phyloP scores from a whole-genome alignment of 1,140 invertebrate species.

The Augochlora pura region DNA sequence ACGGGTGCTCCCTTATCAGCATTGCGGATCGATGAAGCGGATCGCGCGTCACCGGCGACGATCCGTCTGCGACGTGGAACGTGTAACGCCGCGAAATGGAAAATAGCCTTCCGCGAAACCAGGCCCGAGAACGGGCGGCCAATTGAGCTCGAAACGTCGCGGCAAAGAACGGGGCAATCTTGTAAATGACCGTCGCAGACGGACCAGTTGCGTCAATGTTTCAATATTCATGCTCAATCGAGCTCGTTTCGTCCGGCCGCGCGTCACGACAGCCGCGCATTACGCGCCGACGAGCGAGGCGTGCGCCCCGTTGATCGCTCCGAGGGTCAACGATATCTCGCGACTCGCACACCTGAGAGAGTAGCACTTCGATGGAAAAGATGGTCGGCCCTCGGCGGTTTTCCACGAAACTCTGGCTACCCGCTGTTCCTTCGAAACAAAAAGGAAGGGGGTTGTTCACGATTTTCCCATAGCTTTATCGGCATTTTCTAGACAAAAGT shows the following conservation, averaged over 20 bases:
- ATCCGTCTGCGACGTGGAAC: neutral
- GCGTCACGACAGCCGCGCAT: slow-evolving; percentile 16
- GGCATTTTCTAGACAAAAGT: no score
- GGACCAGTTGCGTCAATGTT: slow-evolving; percentile 58
- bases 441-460: no score
- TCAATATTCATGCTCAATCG: slow-evolving; percentile 62
- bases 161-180: slow-evolving; percentile 55
- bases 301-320: no score
- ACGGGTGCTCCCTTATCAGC: neutral
- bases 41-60: slow-evolving; percentile 5
- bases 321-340: slow-evolving; percentile 8
- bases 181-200: slow-evolving; percentile 59
- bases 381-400: neutral
- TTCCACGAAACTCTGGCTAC: no score
- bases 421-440: no score
- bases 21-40: neutral
- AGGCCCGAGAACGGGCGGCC: slow-evolving; percentile 16
- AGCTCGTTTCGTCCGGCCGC: slow-evolving; percentile 51
- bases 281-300: neutral
- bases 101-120: slow-evolving; percentile 41
- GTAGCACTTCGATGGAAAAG: neutral
- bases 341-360: neutral
- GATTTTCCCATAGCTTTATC: no score
- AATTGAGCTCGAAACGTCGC: slow-evolving; percentile 36
- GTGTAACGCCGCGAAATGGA: neutral